Conservation (phyloP, 2,888 invertebrate genomes). For the Odontomyia ornata region DNA sequence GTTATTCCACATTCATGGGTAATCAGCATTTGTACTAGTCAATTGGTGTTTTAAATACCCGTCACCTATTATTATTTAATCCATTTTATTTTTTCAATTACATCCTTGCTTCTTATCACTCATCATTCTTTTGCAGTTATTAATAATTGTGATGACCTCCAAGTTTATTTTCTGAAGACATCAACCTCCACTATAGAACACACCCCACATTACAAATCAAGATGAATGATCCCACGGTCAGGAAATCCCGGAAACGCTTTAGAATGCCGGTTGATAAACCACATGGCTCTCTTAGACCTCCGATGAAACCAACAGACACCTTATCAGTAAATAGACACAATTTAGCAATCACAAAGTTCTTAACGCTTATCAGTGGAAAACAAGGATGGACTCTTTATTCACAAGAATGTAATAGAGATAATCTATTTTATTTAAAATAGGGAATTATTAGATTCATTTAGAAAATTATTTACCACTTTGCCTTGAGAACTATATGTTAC, state of each 20-base stretch:
- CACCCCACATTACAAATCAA: background rate
- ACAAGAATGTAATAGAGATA: background rate
- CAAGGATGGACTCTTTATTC: background rate
- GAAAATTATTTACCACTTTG: conserved; percentile 66
- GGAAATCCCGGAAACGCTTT: conserved; percentile 27
- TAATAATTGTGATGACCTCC: background rate
- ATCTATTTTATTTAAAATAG: no score
- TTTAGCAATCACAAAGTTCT: background rate
- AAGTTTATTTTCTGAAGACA: conserved; percentile 1
- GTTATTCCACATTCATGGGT: no score
- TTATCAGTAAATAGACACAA: conserved; percentile 16
- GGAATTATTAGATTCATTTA: no score
- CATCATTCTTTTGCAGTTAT: no score
- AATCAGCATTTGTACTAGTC: no score
- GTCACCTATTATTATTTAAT: no score
- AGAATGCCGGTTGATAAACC: conserved; percentile 20
- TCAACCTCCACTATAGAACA: background rate
- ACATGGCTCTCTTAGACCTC: background rate
- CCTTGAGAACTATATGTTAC: conserved; percentile 72
- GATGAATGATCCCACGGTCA: background rate
- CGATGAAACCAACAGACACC: background rate
- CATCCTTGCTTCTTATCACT: no score
- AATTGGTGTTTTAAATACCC: no score
- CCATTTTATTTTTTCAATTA: no score
- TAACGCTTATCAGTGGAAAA: background rate